Conservation (phyloP, 53 echinoderm and acorn worm genomes). For the Echinarachnius parma region DNA sequence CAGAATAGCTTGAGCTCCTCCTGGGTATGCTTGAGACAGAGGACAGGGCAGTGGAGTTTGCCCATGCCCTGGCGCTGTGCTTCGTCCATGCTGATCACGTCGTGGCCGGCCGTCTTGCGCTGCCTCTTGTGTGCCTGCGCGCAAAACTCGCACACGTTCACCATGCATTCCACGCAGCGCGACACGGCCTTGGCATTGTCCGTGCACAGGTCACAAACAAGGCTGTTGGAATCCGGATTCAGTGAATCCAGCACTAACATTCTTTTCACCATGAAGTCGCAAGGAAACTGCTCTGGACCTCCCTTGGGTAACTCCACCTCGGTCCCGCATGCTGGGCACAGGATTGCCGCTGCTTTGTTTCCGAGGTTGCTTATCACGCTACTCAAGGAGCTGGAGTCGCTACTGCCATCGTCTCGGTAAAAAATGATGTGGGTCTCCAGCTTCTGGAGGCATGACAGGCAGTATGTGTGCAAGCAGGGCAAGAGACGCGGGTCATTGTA, state of each 20-base stretch:
- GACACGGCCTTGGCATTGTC: conserved; percentile 79
- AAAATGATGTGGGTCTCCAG: conserved; percentile 61
- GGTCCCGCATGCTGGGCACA: conserved; percentile 77
- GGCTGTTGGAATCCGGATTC: conserved; percentile 64
- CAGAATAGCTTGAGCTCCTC: conserved; percentile 94
- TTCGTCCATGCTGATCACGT: conserved; percentile 72
- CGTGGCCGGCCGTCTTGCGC: conserved; percentile 76
- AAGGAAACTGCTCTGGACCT: conserved; percentile 66
- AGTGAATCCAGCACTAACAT: conserved; percentile 71
- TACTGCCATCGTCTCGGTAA: conserved; percentile 37
- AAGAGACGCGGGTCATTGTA: conserved; percentile 83
- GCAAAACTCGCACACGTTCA: conserved; percentile 88
- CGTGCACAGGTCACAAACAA: conserved; percentile 86
- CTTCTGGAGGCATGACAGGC: conserved; percentile 66
- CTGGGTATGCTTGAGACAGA: conserved; percentile 71
- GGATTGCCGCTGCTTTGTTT: conserved; percentile 40
- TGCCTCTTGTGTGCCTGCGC: conserved; percentile 93
- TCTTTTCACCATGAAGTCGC: conserved; percentile 71
- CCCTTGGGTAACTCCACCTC: conserved; percentile 70
- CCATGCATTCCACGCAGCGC: conserved; percentile 89
- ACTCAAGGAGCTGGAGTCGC: conserved; percentile 39
- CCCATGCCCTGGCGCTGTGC: conserved; percentile 66
- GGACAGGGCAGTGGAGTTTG: conserved; percentile 65
- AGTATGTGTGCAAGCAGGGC: conserved; percentile 92
- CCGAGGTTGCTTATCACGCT: conserved; percentile 30